Evolutionary conservation across 1,140 invertebrate genomes (phyloP).

Genomic region (Phymorhynchus buccinoides): DNA sequence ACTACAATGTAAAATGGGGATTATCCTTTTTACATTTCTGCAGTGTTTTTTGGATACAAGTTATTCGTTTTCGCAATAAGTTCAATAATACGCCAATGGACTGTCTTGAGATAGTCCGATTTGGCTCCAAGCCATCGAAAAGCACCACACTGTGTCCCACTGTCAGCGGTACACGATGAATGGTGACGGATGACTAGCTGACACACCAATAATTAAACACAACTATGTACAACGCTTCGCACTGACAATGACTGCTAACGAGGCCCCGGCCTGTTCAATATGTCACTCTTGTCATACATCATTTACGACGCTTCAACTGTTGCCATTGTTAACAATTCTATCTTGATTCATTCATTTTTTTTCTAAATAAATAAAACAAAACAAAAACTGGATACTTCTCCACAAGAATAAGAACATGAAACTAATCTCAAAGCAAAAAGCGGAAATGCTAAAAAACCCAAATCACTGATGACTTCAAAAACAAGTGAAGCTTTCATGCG

Average conservation of each 20-base stretch:
- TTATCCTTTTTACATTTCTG: not conserved
- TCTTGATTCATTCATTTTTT: not conserved
- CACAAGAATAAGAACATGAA: not conserved
- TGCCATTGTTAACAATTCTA: not conserved
- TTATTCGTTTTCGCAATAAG: no score
- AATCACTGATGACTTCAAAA: no score
- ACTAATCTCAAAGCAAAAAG: no score
- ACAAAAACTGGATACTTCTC: not conserved
- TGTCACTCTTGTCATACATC: no score
- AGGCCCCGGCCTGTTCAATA: no score
- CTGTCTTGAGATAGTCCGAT: no score
- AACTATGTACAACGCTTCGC: not conserved
- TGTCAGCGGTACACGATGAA: not conserved
- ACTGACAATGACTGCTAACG: not conserved
- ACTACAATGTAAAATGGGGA: not conserved
- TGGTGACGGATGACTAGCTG: constrained; percentile 15
- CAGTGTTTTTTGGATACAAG: no score
- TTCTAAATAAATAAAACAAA: not conserved
- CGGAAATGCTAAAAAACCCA: no score
- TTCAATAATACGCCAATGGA: no score
- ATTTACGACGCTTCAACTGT: not conserved
- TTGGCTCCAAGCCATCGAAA: no score
- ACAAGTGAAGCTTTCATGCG: no score
- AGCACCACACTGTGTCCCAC: constrained; percentile 4
- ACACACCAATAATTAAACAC: constrained; percentile 13